Conservation (phyloP, 92 coral and sea anemone species). For the Epizoanthus rinbou region DNA sequence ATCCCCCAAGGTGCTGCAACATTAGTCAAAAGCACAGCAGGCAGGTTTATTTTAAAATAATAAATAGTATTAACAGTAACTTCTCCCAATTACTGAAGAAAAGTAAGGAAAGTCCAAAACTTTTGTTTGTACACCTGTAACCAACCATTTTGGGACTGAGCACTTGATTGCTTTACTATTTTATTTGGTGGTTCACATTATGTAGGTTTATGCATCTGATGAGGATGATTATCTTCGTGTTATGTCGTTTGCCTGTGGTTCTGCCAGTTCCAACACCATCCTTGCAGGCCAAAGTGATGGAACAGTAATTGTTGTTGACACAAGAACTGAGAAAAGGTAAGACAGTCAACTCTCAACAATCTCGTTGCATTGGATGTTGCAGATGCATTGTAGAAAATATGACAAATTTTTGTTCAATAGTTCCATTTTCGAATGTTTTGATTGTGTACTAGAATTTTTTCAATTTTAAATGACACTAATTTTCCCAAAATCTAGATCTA, state of each 20-base stretch:
- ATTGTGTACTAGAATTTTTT: no score
- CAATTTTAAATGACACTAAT: no score
- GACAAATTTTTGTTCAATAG: no score
- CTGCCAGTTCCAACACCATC: conserved; percentile 68
- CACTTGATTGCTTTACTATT: conserved; percentile 6
- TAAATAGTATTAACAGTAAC: not conserved
- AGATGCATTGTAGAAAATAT: no score
- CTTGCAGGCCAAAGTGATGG: conserved; percentile 78
- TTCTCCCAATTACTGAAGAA: not conserved
- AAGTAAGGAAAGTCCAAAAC: not conserved
- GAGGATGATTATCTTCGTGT: conserved; percentile 69
- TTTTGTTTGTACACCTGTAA: not conserved
- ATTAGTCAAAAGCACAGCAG: no score
- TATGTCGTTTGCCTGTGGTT: conserved; percentile 74
- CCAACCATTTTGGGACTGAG: not conserved
- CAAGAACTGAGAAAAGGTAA: conserved; percentile 72
- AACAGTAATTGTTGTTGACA: conserved; percentile 63
- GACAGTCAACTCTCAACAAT: not conserved
- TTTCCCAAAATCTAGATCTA: no score
- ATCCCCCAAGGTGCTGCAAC: no score
- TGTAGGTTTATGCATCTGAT: conserved; percentile 72
- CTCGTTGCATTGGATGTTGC: no score
- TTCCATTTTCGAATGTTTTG: no score
- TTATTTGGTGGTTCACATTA: not conserved
- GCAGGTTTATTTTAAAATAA: no score